Percentiles rank a stretch among this genome's conserved stretches.
Evolutionary conservation across 1,140 invertebrate genomes (phyloP).

Genomic region (Rhynchophorus ferrugineus): DNA sequence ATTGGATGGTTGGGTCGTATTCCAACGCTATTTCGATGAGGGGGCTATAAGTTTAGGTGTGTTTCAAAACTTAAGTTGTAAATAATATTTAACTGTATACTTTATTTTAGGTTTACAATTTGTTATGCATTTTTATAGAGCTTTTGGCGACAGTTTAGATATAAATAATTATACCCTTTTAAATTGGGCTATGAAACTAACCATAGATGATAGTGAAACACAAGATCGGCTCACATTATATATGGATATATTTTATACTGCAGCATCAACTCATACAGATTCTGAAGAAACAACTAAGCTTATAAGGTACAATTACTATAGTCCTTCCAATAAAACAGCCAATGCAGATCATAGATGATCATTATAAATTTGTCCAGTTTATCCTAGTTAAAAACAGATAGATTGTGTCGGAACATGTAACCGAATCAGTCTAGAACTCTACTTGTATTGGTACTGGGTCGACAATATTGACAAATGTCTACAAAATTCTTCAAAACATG

Average conservation of each 20-base stretch:
- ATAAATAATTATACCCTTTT: too few relatives aligned
- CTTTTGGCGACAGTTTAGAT: conserved; percentile 1
- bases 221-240: not conserved
- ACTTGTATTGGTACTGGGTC: too few relatives aligned
- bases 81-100: not conserved
- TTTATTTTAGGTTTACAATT: conserved; percentile 13
- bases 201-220: too few relatives aligned
- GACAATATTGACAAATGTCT: too few relatives aligned
- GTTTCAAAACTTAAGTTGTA: not conserved
- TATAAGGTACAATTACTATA: too few relatives aligned
- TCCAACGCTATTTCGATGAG: conserved; percentile 11
- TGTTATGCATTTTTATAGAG: conserved; percentile 6
- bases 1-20: conserved; percentile 13
- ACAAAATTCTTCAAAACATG: too few relatives aligned
- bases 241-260: not conserved
- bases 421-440: too few relatives aligned
- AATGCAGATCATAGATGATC: too few relatives aligned
- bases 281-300: not conserved
- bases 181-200: conserved; percentile 12
- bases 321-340: too few relatives aligned
- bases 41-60: conserved; percentile 6
- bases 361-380: too few relatives aligned
- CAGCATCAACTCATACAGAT: not conserved
- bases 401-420: too few relatives aligned
- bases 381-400: too few relatives aligned